Evolutionary conservation across 2,113 vertebrate species (phyloP).

Genomic region (Saguinus midas): DNA sequence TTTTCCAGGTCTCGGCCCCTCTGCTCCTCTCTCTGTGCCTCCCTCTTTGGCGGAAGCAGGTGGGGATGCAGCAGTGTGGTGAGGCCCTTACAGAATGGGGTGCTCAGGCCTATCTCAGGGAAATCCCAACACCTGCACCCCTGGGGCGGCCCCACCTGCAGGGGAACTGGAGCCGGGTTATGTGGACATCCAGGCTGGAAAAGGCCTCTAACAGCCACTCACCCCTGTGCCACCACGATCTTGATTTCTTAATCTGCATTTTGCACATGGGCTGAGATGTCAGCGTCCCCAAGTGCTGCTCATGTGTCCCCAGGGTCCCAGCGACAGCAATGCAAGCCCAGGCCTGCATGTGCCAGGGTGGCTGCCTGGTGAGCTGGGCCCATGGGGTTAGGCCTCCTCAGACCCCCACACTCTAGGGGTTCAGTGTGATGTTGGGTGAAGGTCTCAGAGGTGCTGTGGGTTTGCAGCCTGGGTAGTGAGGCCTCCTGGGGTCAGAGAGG

Average conservation of each 20-base stretch:
- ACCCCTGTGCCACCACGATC: background rate
- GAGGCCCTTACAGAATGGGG: background rate
- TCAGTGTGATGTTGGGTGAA: background rate
- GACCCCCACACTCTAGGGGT: background rate
- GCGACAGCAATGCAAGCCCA: background rate
- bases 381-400: background rate
- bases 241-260: background rate
- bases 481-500: too few relatives aligned
- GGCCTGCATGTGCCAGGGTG: background rate
- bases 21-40: background rate
- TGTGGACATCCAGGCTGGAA: background rate
- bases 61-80: background rate
- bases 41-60: background rate
- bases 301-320: background rate
- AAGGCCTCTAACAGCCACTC: accelerated
- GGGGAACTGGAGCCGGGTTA: background rate
- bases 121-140: background rate
- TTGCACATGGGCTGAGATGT: background rate
- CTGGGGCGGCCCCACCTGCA: background rate
- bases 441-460: background rate
- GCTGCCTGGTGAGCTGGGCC: background rate
- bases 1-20: too few relatives aligned
- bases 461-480: background rate
- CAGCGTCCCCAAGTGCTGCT: background rate
- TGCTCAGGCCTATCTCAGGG: background rate